phyloP scores from a whole-genome alignment of 2,797 vertebrate species.

The Aplochiton taeniatus region DNA sequence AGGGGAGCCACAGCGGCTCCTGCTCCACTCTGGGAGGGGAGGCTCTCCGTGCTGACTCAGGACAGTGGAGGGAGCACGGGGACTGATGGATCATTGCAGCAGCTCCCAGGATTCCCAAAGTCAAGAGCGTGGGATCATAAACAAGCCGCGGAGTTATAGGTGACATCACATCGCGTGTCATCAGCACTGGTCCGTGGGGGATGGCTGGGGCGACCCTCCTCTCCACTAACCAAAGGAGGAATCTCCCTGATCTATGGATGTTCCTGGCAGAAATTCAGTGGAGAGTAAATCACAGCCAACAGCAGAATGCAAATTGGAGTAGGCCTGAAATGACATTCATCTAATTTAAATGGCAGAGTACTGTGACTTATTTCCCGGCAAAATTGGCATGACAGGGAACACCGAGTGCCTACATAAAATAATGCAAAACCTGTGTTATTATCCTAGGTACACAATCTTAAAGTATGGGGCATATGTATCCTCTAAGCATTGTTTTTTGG shows the following conservation, averaged over 20 bases:
- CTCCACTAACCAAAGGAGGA: conserved; percentile 36
- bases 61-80: not conserved
- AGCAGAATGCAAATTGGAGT: conserved; percentile 44
- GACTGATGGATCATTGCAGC: conserved; percentile 1
- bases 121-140: not conserved
- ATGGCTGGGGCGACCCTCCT: conserved; percentile 34
- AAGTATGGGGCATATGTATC: no score
- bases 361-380: conserved; percentile 36
- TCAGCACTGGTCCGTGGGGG: conserved; percentile 38
- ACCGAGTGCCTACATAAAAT: conserved; percentile 5
- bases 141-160: conserved; percentile 10
- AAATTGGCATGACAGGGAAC: conserved; percentile 18
- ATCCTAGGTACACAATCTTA: not conserved
- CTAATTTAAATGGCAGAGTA: conserved; percentile 35
- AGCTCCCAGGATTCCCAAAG: conserved; percentile 9
- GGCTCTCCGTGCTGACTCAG: no score
- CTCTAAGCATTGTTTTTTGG: no score
- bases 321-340: conserved; percentile 40
- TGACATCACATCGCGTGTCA: conserved; percentile 30
- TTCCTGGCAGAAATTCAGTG: conserved; percentile 39
- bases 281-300: conserved; percentile 49
- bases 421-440: conserved; percentile 3
- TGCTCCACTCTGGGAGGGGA: no score
- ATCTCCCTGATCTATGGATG: conserved; percentile 51
- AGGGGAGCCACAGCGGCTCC: no score